Evolutionary conservation across 2,797 vertebrate genomes (phyloP), one percentile per base, ranked within the genome.

Genomic region (Glyptemys insculpta): DNA sequence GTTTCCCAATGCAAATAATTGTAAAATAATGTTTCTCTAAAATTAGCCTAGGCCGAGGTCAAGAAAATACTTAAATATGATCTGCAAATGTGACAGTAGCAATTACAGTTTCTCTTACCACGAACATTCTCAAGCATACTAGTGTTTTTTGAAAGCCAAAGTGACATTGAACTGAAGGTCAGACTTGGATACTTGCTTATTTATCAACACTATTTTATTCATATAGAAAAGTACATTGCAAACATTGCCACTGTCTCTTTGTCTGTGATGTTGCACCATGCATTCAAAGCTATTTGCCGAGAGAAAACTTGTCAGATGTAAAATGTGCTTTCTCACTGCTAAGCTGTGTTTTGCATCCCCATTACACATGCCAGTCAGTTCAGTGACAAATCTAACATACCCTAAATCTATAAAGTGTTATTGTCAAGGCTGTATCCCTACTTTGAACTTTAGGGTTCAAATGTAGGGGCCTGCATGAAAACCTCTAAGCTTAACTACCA

Each of bases 361-460:
- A 23, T 89, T 91, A 78, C 49, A n/a, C 15, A 78, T 78, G 92
- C 84, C 82, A 92, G 72, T 82, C 74, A 87, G 5, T 23, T 47
- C 65, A 85, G 79, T 81, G 3, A 65, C 19, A 95, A 95, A 95
- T 81, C 14, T 57, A 96, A 92, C 19, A 90, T 85, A 92, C 54
- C 65, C 87, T 88, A 88, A 96, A 94, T 94, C n/a, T 57, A 49
- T 54, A 0, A 0, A 83, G 59, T 86, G 34, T 8, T 95, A n/a
- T n/a, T n/a, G n/a, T n/a, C n/a, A n/a, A n/a, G n/a, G n/a, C n/a
- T n/a, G n/a, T n/a, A n/a, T n/a, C n/a, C n/a, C n/a, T n/a, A n/a
- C n/a, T n/a, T n/a, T n/a, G n/a, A n/a, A n/a, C n/a, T n/a, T n/a
- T n/a, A n/a, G n/a, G n/a, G n/a, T n/a, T n/a, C n/a, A n/a, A n/a